Conservation (phyloP, 2,113 vertebrate species). For the Osmerus mordax region DNA sequence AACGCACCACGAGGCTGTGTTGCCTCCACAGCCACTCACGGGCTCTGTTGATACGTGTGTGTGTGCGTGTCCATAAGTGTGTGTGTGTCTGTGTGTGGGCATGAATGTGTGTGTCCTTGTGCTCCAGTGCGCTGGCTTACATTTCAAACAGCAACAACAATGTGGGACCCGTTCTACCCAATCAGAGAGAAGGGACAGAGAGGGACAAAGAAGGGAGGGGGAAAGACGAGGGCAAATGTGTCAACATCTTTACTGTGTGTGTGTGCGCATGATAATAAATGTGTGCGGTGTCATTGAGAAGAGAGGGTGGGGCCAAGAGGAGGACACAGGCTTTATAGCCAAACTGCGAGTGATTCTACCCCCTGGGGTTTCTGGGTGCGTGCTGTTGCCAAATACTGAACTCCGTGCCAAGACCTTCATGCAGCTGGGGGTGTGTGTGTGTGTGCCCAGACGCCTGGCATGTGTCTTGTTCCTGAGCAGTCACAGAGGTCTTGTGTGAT, state of each 20-base stretch:
- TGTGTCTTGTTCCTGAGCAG: no score
- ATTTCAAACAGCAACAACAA: neutral
- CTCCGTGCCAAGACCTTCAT: no score
- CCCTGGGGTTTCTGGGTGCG: neutral
- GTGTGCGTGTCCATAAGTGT: neutral
- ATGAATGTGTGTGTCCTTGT: neutral
- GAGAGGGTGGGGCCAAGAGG: neutral
- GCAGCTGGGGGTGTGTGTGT: no score
- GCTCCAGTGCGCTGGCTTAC: neutral
- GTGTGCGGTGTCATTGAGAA: neutral
- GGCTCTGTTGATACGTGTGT: neutral
- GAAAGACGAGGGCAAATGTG: neutral
- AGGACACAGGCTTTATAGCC: neutral
- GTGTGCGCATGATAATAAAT: neutral
- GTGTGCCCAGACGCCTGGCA: no score
- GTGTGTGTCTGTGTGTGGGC: neutral
- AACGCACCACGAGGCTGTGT: no score
- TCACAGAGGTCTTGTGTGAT: no score
- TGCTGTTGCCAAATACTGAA: neutral
- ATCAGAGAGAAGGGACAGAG: neutral
- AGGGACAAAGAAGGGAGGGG: neutral
- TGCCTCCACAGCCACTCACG: no score
- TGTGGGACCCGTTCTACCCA: no score
- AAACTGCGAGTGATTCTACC: neutral
- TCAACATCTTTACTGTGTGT: neutral